Percentiles rank a stretch among this genome's conserved stretches.
Conservation (phyloP, 2,888 invertebrate genomes). For the Oxystoma pomonae region DNA sequence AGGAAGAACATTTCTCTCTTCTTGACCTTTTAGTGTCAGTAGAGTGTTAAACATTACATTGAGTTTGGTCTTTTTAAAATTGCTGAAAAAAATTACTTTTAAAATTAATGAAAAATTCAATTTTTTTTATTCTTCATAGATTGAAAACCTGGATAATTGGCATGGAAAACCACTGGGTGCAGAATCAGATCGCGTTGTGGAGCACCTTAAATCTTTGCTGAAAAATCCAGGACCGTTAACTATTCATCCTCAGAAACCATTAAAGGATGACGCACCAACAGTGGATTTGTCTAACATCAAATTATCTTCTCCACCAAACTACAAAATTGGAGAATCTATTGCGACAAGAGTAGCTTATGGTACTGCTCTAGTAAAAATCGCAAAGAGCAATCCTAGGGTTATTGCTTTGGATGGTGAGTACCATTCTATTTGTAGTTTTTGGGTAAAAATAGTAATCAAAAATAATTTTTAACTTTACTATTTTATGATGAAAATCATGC, state of each 20-base stretch:
- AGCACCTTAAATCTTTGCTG: constrained; percentile 64
- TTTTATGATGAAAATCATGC: too few species aligned
- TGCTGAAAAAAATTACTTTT: background rate
- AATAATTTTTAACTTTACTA: too few species aligned
- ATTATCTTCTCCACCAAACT: constrained; percentile 76
- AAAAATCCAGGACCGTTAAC: constrained; percentile 63
- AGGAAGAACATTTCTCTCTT: too few species aligned
- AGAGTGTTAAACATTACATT: too few species aligned
- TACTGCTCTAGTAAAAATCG: constrained; percentile 86
- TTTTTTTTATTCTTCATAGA: constrained; percentile 39
- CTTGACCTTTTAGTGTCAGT: too few species aligned
- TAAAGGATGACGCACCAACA: constrained; percentile 63
- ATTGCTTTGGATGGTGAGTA: constrained; percentile 82
- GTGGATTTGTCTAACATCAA: constrained; percentile 69
- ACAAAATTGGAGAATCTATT: constrained; percentile 71
- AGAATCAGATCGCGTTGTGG: constrained; percentile 65
- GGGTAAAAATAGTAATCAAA: too few species aligned
- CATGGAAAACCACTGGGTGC: constrained; percentile 95
- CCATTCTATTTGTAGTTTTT: too few species aligned
- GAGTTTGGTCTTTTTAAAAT: too few species aligned
- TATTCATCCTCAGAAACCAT: constrained; percentile 60
- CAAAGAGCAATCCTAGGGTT: constrained; percentile 69
- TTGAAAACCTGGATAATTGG: constrained; percentile 95
- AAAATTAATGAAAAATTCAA: background rate
- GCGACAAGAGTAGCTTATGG: constrained; percentile 96